Percentiles rank a stretch among this genome's conserved stretches.
Conservation (phyloP, 2,888 invertebrate genomes). For the Octodonta nipae region DNA sequence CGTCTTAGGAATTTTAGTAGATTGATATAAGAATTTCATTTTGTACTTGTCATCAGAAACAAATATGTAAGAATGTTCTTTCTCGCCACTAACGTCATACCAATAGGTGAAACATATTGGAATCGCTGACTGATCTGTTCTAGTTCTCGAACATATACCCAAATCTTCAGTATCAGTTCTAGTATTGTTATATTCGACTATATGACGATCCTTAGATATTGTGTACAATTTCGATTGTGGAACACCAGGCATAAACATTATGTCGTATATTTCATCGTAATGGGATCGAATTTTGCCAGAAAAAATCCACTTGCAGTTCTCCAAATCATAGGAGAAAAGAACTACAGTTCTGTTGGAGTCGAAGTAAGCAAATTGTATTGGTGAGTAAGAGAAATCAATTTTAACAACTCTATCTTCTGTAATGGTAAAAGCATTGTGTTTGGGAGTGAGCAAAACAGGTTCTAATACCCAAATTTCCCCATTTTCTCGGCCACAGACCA, state of each 20-base stretch:
- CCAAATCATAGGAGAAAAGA: slow-evolving; percentile 37
- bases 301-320: slow-evolving; percentile 37
- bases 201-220: slow-evolving; percentile 43
- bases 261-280: slow-evolving; percentile 41
- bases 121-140: slow-evolving; percentile 49
- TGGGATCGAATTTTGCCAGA: slow-evolving; percentile 50
- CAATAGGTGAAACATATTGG: slow-evolving; percentile 36
- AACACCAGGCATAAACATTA: slow-evolving; percentile 42
- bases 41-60: slow-evolving; percentile 55
- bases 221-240: slow-evolving; percentile 39
- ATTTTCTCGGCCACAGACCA: slow-evolving; percentile 45
- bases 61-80: slow-evolving; percentile 34
- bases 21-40: slow-evolving; percentile 51
- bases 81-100: slow-evolving; percentile 10
- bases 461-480: slow-evolving; percentile 48
- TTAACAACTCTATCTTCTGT: slow-evolving; percentile 37
- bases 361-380: slow-evolving; percentile 42
- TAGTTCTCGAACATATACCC: slow-evolving; percentile 38
- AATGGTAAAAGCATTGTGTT: slow-evolving; percentile 37
- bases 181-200: slow-evolving; percentile 18
- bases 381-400: slow-evolving; percentile 42
- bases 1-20: slow-evolving; percentile 50
- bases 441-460: slow-evolving; percentile 41
- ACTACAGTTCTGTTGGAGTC: slow-evolving; percentile 41
- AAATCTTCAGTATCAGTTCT: too few species aligned